These are phyloP conservation scores for Ridgeia piscesae DNA, from an alignment of 1,140 invertebrate genomes.

Conservation along the genomic window DNA sequence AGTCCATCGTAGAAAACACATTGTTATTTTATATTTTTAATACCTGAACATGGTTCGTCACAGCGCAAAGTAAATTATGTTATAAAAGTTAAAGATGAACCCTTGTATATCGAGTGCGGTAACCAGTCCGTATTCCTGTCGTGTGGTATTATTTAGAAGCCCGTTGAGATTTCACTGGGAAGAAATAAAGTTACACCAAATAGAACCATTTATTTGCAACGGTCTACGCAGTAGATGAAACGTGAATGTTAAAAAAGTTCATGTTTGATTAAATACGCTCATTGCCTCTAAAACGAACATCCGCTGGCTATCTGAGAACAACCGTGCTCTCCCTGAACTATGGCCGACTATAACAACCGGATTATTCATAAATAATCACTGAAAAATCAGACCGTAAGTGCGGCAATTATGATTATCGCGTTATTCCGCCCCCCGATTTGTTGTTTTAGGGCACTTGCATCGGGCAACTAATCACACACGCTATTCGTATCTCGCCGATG, in stretches of 20 bases:
- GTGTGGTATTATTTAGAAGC: too few relatives aligned
- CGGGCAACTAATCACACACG: neutral
- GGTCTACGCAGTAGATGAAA: neutral
- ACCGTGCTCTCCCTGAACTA: neutral
- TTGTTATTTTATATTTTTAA: neutral
- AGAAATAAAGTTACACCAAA: neutral
- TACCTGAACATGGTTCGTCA: neutral
- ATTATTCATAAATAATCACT: neutral
- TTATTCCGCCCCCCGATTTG: neutral
- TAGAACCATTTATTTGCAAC: neutral
- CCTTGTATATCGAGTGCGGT: too few relatives aligned
- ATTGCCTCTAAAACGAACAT: neutral
- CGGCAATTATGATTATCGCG: neutral
- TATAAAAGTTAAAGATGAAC: neutral
- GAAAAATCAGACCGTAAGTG: neutral
- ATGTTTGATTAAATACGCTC: neutral
- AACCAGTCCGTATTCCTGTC: too few relatives aligned
- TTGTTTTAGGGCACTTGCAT: neutral
- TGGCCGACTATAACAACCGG: neutral
- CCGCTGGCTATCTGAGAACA: neutral
- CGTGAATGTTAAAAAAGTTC: neutral
- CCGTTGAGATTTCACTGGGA: too few relatives aligned
- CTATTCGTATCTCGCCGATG: neutral
- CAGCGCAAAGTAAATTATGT: neutral
- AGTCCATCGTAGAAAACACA: neutral